Evolutionary conservation across 2,888 invertebrate genomes (phyloP).

Genomic region (Galerucella pusilla): DNA sequence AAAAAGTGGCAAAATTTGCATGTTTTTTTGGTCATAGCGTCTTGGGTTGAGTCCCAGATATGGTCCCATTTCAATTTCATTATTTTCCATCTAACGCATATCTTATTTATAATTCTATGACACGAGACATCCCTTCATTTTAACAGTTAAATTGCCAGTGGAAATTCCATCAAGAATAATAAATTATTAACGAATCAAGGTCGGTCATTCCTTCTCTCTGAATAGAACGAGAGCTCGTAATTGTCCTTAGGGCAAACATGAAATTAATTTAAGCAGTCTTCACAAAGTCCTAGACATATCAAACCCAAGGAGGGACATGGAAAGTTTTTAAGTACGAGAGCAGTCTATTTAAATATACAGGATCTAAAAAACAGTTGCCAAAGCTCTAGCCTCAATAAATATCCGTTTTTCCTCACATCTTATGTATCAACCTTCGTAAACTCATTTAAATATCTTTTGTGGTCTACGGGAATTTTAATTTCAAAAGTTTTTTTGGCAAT

Average conservation of each 20-base stretch:
- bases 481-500: no score
- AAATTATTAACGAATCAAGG: constrained; percentile 36
- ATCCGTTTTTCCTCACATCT: no score
- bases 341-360: neutral
- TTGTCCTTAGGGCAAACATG: constrained; percentile 33
- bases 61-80: neutral
- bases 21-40: no score
- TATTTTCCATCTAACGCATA: neutral
- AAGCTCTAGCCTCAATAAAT: no score
- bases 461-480: no score
- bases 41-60: no score
- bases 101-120: constrained; percentile 19
- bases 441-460: no score
- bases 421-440: no score
- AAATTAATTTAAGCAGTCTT: constrained; percentile 27
- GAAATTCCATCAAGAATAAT: constrained; percentile 36
- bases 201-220: constrained; percentile 26
- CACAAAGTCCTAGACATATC: constrained; percentile 4
- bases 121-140: constrained; percentile 16
- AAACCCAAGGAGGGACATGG: constrained; percentile 17
- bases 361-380: no score
- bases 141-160: constrained; percentile 30
- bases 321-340: constrained; percentile 45
- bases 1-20: no score
- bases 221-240: constrained; percentile 24